A percentile compares a stretch with the other conserved stretches of the same genome.
Evolutionary conservation across 1,140 invertebrate species (phyloP).

Genomic region (Papilio glaucus): DNA sequence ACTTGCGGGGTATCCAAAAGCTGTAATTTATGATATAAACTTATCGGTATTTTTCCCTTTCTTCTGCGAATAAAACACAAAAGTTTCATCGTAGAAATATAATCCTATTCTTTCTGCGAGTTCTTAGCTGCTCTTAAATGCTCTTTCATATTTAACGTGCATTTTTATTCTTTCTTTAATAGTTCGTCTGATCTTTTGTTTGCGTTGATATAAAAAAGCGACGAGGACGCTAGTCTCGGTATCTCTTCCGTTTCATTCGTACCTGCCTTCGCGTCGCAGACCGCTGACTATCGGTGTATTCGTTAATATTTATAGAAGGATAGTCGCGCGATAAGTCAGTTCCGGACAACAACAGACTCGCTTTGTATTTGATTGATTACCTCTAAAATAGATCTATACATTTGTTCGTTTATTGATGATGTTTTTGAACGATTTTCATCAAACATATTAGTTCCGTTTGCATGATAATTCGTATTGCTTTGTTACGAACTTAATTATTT

Average conservation of each 20-base stretch:
- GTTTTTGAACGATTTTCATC: neutral
- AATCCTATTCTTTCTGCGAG: conserved; percentile 1
- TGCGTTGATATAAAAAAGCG: neutral
- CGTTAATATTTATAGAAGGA: conserved; percentile 44
- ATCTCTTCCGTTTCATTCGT: conserved; percentile 31
- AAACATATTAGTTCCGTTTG: neutral
- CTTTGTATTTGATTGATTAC: conserved; percentile 55
- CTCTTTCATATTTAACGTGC: conserved; percentile 28
- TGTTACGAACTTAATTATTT: too few relatives aligned
- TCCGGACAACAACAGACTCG: conserved; percentile 46
- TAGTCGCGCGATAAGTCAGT: conserved; percentile 50
- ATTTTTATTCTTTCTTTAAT: conserved; percentile 33
- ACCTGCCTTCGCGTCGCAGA: conserved; percentile 29
- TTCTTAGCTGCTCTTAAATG: conserved; percentile 13
- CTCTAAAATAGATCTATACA: conserved; percentile 37
- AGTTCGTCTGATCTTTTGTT: conserved; percentile 19
- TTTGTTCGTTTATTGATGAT: neutral
- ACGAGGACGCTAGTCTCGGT: neutral
- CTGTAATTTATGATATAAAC: neutral
- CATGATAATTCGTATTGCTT: too few relatives aligned
- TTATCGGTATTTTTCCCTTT: neutral
- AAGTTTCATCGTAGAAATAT: neutral
- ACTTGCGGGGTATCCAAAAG: too few relatives aligned
- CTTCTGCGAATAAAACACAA: neutral
- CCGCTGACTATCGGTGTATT: conserved; percentile 32